These are phyloP conservation scores for Daphoenositta chrysoptera DNA, from an alignment of 2,113 vertebrate species.

Conservation along the genomic window DNA sequence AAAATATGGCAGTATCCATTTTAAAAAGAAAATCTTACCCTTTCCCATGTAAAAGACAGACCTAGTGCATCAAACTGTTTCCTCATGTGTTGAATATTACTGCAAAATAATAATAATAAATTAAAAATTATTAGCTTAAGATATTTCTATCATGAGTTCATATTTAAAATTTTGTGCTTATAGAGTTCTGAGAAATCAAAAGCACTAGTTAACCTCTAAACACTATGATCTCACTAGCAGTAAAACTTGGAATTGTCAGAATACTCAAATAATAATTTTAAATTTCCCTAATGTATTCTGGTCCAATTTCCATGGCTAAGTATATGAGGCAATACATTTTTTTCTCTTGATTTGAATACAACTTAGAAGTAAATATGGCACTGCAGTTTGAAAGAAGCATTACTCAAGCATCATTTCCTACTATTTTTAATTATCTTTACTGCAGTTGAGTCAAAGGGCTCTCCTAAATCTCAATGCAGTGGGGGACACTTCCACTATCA, in stretches of 20 bases:
- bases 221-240: background rate
- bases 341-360: background rate
- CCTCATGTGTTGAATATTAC: constrained; percentile 91
- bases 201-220: background rate
- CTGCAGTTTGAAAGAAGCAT: background rate
- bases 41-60: constrained; percentile 93
- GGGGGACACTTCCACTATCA: background rate
- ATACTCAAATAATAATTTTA: background rate
- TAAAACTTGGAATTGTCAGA: background rate
- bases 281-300: background rate
- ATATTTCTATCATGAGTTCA: background rate
- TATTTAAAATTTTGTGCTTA: background rate
- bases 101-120: constrained; percentile 58
- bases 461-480: background rate
- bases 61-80: constrained; percentile 88
- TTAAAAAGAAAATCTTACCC: constrained; percentile 76
- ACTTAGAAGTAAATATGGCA: background rate
- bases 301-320: background rate
- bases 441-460: background rate
- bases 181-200: background rate
- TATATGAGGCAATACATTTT: background rate
- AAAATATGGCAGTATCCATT: background rate
- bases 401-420: background rate
- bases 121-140: background rate
- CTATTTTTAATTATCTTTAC: background rate